Conservation (phyloP, 1,140 invertebrate species). For the Brachionus sp. region DNA sequence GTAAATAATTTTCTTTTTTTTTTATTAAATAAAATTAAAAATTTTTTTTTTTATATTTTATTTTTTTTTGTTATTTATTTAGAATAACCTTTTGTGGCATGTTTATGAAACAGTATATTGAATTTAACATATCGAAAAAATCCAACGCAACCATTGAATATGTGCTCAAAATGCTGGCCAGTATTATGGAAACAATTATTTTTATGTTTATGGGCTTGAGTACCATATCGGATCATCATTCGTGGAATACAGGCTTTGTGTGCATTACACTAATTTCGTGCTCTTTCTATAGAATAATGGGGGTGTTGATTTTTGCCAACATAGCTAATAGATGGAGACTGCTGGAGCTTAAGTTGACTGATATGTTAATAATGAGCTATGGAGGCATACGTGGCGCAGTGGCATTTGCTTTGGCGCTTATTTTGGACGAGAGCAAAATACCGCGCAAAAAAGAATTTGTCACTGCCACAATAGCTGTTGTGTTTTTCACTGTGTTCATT, state of each 20-base stretch:
- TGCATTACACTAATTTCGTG: slow-evolving; percentile 88
- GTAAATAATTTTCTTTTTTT: slow-evolving; percentile 44
- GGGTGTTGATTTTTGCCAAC: slow-evolving; percentile 76
- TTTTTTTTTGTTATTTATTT: neutral
- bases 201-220: slow-evolving; percentile 98
- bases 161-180: slow-evolving; percentile 88
- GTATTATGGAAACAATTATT: slow-evolving; percentile 84
- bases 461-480: slow-evolving; percentile 92
- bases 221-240: slow-evolving; percentile 84
- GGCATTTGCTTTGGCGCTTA: slow-evolving; percentile 88
- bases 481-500: slow-evolving; percentile 97
- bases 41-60: neutral
- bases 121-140: slow-evolving; percentile 93
- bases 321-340: slow-evolving; percentile 86
- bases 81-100: slow-evolving; percentile 90
- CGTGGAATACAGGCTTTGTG: slow-evolving; percentile 93
- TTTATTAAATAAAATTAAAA: neutral
- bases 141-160: slow-evolving; percentile 97
- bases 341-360: slow-evolving; percentile 72
- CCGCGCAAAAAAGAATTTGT: slow-evolving; percentile 75
- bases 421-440: slow-evolving; percentile 69
- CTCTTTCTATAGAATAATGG: slow-evolving; percentile 80
- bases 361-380: slow-evolving; percentile 99
- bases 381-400: slow-evolving; percentile 93
- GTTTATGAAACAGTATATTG: slow-evolving; percentile 98